A percentile compares a stretch with the other conserved stretches of the same genome.
phyloP scores from a whole-genome alignment of 2,113 vertebrate species.

The Apaloderma vittatum region DNA sequence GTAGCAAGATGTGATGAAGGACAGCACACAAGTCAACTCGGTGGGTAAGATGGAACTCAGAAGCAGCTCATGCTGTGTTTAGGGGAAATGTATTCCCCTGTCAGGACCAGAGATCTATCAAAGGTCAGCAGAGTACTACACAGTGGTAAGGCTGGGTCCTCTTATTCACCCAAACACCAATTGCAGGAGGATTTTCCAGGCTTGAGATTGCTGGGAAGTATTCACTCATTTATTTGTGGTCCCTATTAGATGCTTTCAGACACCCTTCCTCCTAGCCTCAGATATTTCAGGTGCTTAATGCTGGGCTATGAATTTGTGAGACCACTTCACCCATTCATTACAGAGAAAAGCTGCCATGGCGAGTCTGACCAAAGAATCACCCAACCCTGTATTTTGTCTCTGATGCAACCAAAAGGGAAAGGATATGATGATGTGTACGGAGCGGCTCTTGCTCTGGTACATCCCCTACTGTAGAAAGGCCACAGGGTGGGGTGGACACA shows the following conservation, averaged over 20 bases:
- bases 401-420: not conserved
- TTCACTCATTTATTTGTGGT: not conserved
- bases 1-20: not conserved
- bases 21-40: not conserved
- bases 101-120: not conserved
- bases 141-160: not conserved
- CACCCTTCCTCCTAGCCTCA: not conserved
- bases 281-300: not conserved
- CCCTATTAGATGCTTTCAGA: not conserved
- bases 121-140: not conserved
- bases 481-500: fast-evolving
- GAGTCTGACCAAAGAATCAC: not conserved
- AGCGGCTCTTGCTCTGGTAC: not conserved
- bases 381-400: not conserved
- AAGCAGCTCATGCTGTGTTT: not conserved
- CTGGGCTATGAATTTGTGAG: not conserved
- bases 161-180: not conserved
- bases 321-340: not conserved
- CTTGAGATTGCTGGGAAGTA: not conserved
- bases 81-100: not conserved
- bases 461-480: not conserved
- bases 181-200: not conserved
- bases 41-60: not conserved
- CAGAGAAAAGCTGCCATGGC: not conserved
- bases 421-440: not conserved